phyloP scores from a whole-genome alignment of 2,113 vertebrate species.

The Chelonoidis abingdonii region DNA sequence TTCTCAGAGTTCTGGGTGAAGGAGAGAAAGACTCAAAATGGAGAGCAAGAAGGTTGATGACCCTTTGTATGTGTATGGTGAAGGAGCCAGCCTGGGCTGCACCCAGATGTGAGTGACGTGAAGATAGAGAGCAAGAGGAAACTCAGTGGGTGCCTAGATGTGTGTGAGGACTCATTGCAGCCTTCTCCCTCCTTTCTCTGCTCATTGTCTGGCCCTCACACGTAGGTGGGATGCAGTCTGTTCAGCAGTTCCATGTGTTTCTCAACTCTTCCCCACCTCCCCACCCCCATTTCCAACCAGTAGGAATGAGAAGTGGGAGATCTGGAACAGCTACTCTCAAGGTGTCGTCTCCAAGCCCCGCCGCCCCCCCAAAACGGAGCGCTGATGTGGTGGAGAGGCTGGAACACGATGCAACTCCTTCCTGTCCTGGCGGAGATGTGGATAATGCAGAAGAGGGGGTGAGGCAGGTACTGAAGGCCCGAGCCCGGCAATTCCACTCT shows the following conservation, averaged over 20 bases:
- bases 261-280: not conserved
- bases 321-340: too few relatives aligned
- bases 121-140: not conserved
- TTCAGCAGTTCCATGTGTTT: not conserved
- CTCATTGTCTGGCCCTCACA: not conserved
- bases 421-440: not conserved
- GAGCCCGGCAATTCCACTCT: not conserved
- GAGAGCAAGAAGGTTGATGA: fast-evolving
- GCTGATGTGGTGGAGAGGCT: not conserved
- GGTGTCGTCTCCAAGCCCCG: too few relatives aligned
- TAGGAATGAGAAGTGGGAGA: too few relatives aligned
- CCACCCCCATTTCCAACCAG: too few relatives aligned
- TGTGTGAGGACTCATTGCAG: not conserved
- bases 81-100: not conserved
- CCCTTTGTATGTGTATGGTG: not conserved
- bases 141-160: not conserved
- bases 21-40: not conserved
- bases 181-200: not conserved
- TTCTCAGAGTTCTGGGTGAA: not conserved
- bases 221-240: not conserved
- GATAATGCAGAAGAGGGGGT: not conserved
- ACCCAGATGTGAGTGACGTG: not conserved
- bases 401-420: not conserved
- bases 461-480: not conserved
- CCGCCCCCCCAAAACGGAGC: not conserved